Evolutionary conservation across 2,797 vertebrate genomes (phyloP).

Genomic region (Limosa lapponica): DNA sequence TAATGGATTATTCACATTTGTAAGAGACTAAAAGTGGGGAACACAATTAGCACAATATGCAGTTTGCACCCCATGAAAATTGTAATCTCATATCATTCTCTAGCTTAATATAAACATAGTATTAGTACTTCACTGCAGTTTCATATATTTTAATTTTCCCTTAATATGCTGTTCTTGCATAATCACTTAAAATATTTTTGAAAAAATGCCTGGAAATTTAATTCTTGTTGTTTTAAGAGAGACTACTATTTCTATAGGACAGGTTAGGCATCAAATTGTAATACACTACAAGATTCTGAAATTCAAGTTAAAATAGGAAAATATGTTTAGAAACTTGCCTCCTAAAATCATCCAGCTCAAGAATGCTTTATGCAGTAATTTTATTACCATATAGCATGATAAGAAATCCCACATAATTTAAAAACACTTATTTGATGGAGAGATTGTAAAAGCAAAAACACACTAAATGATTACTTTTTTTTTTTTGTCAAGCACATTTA

Average conservation of each 20-base stretch:
- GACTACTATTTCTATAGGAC: neutral
- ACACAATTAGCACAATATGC: slow-evolving; percentile 16
- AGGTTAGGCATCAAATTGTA: neutral
- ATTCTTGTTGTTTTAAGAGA: slow-evolving; percentile 13
- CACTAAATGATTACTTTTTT: neutral
- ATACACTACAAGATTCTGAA: neutral
- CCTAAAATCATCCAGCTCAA: neutral
- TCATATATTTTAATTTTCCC: slow-evolving; percentile 68
- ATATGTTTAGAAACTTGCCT: slow-evolving; percentile 12
- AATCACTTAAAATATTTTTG: slow-evolving; percentile 39
- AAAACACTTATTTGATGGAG: slow-evolving; percentile 4
- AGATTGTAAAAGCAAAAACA: slow-evolving; percentile 44
- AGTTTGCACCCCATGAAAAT: slow-evolving; percentile 37
- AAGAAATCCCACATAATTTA: neutral
- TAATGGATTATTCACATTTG: slow-evolving; percentile 71
- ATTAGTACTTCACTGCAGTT: slow-evolving; percentile 22
- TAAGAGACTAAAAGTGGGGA: slow-evolving; percentile 48
- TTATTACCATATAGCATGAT: neutral
- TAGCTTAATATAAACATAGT: slow-evolving; percentile 40
- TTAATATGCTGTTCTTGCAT: slow-evolving; percentile 49
- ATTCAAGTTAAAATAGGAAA: neutral
- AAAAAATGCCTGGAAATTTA: neutral
- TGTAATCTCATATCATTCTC: neutral
- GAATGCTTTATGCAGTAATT: neutral
- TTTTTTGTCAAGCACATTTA: slow-evolving; percentile 55